Evolutionary conservation across 1,140 invertebrate genomes (phyloP).

Genomic region (Mycetomoellerius zeteki): DNA sequence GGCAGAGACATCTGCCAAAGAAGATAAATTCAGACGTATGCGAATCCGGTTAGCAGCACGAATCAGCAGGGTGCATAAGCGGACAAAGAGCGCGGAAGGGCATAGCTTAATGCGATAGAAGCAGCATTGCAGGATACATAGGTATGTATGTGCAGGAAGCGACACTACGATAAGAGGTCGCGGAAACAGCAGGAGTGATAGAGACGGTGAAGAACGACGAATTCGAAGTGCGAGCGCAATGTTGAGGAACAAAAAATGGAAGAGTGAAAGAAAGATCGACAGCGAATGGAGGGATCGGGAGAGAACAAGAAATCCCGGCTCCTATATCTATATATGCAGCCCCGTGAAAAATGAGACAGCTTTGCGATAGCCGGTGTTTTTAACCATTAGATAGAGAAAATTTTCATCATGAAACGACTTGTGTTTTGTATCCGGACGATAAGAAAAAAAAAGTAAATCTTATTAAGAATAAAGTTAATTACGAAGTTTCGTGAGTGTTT

Average conservation of each 20-base stretch:
- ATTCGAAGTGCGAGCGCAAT: slow-evolving; percentile 19
- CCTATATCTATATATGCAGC: slow-evolving; percentile 18
- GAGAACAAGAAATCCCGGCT: slow-evolving; percentile 25
- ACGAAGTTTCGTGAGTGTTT: slow-evolving; percentile 30
- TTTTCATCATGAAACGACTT: slow-evolving; percentile 23
- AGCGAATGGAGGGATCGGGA: neutral
- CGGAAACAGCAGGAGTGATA: slow-evolving; percentile 36
- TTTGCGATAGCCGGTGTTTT: slow-evolving; percentile 39
- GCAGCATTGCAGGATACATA: slow-evolving; percentile 32
- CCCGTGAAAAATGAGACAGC: slow-evolving; percentile 40
- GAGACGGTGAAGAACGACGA: slow-evolving; percentile 37
- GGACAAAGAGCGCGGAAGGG: slow-evolving; percentile 59
- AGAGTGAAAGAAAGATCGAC: slow-evolving; percentile 47
- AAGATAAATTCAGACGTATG: slow-evolving; percentile 58
- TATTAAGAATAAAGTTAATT: slow-evolving; percentile 50
- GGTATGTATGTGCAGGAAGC: slow-evolving; percentile 19
- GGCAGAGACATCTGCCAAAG: slow-evolving; percentile 35
- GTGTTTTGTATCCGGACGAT: neutral
- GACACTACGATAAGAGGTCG: slow-evolving; percentile 53
- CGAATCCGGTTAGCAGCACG: slow-evolving; percentile 57
- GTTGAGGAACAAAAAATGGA: neutral
- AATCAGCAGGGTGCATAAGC: slow-evolving; percentile 52
- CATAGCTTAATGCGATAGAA: slow-evolving; percentile 61
- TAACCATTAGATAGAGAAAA: slow-evolving; percentile 34
- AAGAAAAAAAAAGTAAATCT: neutral